A percentile compares a stretch with the other conserved stretches of the same genome.
Conservation (phyloP, 2,888 invertebrate species). For the Nysson spinosus region DNA sequence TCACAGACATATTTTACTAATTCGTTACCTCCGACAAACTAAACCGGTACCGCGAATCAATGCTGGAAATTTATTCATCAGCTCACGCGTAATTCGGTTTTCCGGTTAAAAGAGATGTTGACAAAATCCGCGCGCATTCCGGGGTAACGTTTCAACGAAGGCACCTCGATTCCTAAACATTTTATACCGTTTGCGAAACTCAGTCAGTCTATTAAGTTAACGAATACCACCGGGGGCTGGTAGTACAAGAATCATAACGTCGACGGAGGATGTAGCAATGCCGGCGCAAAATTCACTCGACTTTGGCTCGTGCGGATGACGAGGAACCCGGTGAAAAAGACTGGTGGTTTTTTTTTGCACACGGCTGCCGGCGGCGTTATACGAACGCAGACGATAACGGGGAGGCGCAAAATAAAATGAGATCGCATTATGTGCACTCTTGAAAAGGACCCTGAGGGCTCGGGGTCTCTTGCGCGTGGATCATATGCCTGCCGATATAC, state of each 20-base stretch:
- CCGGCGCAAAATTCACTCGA: constrained; percentile 35
- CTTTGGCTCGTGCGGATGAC: constrained; percentile 27
- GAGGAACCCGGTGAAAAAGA: constrained; percentile 40
- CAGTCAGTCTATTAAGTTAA: not conserved
- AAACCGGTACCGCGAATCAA: no score
- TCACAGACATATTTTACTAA: no score
- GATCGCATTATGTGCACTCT: constrained; percentile 61
- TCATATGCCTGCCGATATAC: constrained; percentile 49
- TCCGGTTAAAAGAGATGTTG: no score
- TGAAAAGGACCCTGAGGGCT: constrained; percentile 55
- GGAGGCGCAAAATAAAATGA: constrained; percentile 57
- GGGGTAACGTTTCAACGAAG: no score
- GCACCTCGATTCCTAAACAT: no score
- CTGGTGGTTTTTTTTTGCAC: constrained; percentile 18
- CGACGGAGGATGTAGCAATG: constrained; percentile 4
- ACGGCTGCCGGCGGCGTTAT: constrained; percentile 41
- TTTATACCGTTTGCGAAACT: no score
- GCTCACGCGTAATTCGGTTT: no score
- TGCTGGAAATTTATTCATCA: no score
- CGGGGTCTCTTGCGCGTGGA: constrained; percentile 40
- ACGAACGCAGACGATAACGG: constrained; percentile 57
- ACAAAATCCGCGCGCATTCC: no score
- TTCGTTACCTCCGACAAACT: no score
- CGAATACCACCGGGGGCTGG: not conserved
- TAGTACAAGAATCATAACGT: no score